Percentiles rank a stretch among this genome's conserved stretches.
Conservation (phyloP, 2,797 vertebrate genomes). For the Lacerta bilineata region DNA sequence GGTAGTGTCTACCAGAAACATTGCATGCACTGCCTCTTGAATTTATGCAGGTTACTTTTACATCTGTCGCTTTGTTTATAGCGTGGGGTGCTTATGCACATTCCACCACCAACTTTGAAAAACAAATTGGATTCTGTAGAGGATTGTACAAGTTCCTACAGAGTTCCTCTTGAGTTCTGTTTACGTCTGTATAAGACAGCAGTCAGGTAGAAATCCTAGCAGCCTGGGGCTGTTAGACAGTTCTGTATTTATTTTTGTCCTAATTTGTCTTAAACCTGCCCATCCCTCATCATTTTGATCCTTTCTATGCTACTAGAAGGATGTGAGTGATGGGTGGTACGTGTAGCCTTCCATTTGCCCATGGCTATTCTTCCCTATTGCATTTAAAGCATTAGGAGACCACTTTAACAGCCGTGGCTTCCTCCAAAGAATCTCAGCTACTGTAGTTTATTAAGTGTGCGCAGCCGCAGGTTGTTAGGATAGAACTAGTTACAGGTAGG, state of each 20-base stretch:
- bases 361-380: neutral
- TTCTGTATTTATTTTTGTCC: neutral
- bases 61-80: neutral
- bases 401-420: too few species aligned
- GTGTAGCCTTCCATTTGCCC: neutral
- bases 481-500: too few species aligned
- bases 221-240: neutral
- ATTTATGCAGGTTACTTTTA: neutral
- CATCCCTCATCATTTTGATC: neutral
- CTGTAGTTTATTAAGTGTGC: too few species aligned
- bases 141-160: neutral
- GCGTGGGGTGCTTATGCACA: neutral
- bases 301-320: neutral
- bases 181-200: fast-evolving
- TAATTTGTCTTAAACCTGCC: neutral
- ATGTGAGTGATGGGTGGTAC: neutral
- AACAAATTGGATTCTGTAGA: neutral
- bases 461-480: too few species aligned
- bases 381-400: neutral
- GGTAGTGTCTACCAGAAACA: fast-evolving
- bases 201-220: constrained; percentile 29
- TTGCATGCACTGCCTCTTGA: fast-evolving
- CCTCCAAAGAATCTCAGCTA: too few species aligned
- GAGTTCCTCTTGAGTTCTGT: constrained; percentile 7
- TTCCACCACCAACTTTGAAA: neutral